These are phyloP conservation scores for Canis aureus DNA, from an alignment of 2,113 vertebrate species.

Conservation along the genomic window DNA sequence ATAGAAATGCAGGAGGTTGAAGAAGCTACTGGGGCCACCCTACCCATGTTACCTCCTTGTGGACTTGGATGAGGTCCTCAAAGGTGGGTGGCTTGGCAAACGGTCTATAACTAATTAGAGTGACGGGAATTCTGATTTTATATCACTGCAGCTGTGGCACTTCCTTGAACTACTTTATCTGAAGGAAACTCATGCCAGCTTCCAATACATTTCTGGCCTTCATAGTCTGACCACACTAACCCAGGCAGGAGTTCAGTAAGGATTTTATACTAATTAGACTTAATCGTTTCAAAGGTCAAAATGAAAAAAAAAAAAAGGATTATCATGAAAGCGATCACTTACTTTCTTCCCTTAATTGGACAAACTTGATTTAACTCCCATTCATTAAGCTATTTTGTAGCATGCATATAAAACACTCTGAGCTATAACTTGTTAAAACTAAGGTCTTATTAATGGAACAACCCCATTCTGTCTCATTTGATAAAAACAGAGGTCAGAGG, in stretches of 20 bases:
- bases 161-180: not conserved
- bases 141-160: too few species aligned
- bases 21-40: not conserved
- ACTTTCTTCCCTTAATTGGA: constrained; percentile 48
- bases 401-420: not conserved
- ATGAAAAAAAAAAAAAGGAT: not conserved
- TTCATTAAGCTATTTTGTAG: not conserved
- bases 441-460: constrained; percentile 29
- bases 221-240: not conserved
- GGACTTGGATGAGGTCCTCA: not conserved
- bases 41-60: not conserved
- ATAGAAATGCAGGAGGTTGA: not conserved
- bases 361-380: constrained; percentile 56
- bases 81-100: not conserved
- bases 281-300: constrained; percentile 38
- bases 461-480: constrained; percentile 8
- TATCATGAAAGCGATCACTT: constrained; percentile 37
- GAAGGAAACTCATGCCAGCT: not conserved
- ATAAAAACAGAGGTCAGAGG: not conserved
- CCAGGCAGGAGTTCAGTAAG: not conserved
- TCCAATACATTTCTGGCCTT: not conserved
- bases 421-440: constrained; percentile 36
- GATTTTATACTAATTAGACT: not conserved
- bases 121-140: not conserved
- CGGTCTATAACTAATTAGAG: not conserved